phyloP scores from a whole-genome alignment of 2,113 vertebrate species.

The Himantopus leucocephalus region DNA sequence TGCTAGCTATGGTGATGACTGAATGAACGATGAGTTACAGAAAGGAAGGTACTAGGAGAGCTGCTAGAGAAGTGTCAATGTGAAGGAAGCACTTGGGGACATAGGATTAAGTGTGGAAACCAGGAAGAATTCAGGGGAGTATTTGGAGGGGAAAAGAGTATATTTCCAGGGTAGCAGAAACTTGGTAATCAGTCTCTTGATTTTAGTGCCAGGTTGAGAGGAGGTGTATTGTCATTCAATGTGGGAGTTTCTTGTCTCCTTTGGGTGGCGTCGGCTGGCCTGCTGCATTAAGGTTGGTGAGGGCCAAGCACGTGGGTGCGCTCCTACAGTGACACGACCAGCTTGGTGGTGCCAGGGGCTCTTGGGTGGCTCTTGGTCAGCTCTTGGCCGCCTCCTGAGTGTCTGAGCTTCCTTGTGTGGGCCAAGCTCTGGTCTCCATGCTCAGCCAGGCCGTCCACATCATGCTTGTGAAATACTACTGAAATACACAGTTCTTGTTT shows the following conservation, averaged over 20 bases:
- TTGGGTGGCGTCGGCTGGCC: neutral
- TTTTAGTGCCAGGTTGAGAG: neutral
- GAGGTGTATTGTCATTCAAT: neutral
- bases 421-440: neutral
- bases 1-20: neutral
- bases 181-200: neutral
- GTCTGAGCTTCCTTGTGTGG: neutral
- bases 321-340: rapidly evolving
- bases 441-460: rapidly evolving
- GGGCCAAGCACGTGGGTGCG: neutral
- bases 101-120: neutral
- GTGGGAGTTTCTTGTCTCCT: neutral
- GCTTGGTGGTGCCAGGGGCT: rapidly evolving
- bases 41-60: neutral
- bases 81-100: neutral
- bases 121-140: neutral
- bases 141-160: neutral
- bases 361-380: neutral
- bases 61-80: neutral
- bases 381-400: neutral
- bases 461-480: neutral
- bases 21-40: neutral
- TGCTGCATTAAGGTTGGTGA: neutral
- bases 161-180: neutral
- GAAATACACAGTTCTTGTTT: no score